Evolutionary conservation across 37 sponge, comb jelly and placozoan genomes (phyloP).

Genomic region (Spongia lamella): DNA sequence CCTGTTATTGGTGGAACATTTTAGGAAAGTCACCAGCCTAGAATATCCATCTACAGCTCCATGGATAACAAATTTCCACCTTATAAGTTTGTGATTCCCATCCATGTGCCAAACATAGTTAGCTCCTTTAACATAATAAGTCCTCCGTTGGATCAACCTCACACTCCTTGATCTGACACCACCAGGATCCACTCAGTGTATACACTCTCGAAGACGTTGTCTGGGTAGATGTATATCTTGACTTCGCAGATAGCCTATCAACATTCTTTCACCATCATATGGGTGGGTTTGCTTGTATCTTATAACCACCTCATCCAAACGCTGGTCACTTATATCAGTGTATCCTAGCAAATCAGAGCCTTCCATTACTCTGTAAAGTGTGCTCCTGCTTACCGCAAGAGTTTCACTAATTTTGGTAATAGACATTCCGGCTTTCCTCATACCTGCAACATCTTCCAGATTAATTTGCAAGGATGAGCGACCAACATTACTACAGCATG

Average conservation of each 20-base stretch:
- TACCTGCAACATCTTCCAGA: too few relatives aligned
- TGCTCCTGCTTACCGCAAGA: too few relatives aligned
- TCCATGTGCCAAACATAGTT: conserved; percentile 11
- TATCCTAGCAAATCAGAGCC: too few relatives aligned
- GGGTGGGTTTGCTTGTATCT: too few relatives aligned
- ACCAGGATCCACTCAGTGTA: conserved; percentile 5
- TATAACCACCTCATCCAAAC: too few relatives aligned
- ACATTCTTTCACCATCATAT: neutral
- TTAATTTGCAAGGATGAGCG: too few relatives aligned
- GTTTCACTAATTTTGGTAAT: too few relatives aligned
- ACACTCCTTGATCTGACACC: neutral
- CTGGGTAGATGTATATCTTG: neutral
- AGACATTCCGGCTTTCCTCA: too few relatives aligned
- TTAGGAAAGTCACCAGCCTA: neutral
- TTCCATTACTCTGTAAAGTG: too few relatives aligned
- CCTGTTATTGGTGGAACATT: neutral
- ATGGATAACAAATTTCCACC: conserved; percentile 3
- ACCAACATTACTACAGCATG: too few relatives aligned
- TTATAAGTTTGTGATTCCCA: conserved; percentile 4
- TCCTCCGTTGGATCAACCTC: neutral
- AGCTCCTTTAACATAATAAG: neutral
- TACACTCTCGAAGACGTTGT: neutral
- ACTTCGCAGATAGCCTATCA: neutral
- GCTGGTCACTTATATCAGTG: too few relatives aligned
- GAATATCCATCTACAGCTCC: conserved; percentile 16